Evolutionary conservation across 2,113 vertebrate species (phyloP), one percentile per base, ranked within the genome.

Genomic region (Oryzias javanicus): DNA sequence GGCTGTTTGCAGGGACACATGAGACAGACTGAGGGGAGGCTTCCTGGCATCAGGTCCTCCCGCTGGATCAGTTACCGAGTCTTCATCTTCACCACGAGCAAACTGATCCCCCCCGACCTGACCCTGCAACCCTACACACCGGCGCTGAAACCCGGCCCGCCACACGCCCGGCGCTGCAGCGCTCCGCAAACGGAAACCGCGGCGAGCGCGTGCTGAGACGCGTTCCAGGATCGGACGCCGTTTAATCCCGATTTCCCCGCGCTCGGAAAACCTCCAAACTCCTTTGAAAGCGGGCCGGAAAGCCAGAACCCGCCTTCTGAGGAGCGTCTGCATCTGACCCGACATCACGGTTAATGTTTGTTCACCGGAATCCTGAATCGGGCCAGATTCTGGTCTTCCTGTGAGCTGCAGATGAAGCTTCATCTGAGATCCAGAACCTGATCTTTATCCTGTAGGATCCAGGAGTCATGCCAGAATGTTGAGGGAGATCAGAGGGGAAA

Each of bases 61-160:
- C 14, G 5, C 14, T 60, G 42, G 85, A 82, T 81, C 78, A 47
- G 59, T 80, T 86, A 76, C 69, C 15, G 16, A 70, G 44, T 54
- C 68, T 63, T 64, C 40, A 80, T 86, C 64, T 70, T 58, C 52
- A 29, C 61, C 22, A 46, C 42, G 73, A 67, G 81, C 72, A 80
- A 87, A 83, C 73, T 60, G 70, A 84, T 82, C 69, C 63, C 42
- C 25, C 0, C 70, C 76, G 71, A 79, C 56, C 81, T 51, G 44
- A 0, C 59, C 25, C 1, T 81, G 86, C 73, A 79, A 74, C 74
- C 72, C 51, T 53, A 68, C 65, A 78, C 78, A 74, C 70, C 29
- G 49, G 50, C 41, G 45, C 51, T 6, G 40, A 66, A 65, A 70
- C 52, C 40, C 15, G 69, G 53, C 41, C 20, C 4, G 12, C 42